Conservation (phyloP, 2,113 vertebrate genomes). For the Heterocephalus glaber region DNA sequence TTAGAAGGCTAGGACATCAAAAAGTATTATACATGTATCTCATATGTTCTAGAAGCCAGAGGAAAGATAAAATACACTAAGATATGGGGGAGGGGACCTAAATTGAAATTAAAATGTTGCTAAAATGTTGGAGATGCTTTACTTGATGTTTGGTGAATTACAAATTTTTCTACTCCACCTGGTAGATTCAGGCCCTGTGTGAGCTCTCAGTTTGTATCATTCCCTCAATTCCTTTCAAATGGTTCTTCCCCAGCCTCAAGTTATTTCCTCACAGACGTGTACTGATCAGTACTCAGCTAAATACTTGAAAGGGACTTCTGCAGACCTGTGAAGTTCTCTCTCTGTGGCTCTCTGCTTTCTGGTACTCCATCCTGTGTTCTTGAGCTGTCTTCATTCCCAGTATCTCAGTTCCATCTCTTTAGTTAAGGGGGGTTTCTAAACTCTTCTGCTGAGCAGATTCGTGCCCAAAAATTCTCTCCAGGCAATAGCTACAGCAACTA, state of each 20-base stretch:
- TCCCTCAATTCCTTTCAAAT: not conserved
- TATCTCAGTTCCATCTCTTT: not conserved
- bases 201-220: not conserved
- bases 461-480: not conserved
- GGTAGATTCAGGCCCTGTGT: not conserved
- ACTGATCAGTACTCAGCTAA: not conserved
- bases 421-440: not conserved
- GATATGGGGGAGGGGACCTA: not conserved
- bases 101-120: not conserved
- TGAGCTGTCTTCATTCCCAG: not conserved
- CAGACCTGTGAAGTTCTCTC: not conserved
- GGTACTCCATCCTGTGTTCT: not conserved
- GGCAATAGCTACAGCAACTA: not conserved
- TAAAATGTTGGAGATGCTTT: not conserved
- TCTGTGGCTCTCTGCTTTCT: not conserved
- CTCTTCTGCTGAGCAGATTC: not conserved
- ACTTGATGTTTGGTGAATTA: not conserved
- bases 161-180: slow-evolving; percentile 19
- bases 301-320: not conserved
- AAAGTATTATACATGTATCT: not conserved
- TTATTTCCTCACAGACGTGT: not conserved
- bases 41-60: not conserved
- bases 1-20: not conserved
- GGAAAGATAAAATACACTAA: not conserved
- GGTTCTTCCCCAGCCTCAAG: not conserved